These are phyloP conservation scores for Digitonthophagus gazella DNA, from an alignment of 2,888 invertebrate species.

Conservation along the genomic window DNA sequence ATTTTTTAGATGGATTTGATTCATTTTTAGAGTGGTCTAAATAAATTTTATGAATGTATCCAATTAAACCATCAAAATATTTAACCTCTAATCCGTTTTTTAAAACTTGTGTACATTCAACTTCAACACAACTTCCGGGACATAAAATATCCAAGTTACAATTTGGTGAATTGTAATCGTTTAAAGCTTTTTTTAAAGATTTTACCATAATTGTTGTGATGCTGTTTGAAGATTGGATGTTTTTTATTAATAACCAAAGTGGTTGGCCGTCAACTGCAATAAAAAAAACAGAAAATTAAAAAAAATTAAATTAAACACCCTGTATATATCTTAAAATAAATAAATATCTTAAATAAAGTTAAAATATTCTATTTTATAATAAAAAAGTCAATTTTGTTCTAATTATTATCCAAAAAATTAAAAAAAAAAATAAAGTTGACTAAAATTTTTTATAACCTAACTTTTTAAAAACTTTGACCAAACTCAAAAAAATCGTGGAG, in stretches of 20 bases:
- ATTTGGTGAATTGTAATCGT: constrained; percentile 37
- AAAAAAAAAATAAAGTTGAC: no score
- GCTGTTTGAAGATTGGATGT: constrained; percentile 49
- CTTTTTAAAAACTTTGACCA: no score
- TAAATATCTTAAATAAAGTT: no score
- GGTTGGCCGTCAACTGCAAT: constrained; percentile 59
- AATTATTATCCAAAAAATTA: no score
- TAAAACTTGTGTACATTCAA: constrained; percentile 57
- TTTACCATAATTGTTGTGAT: constrained; percentile 56
- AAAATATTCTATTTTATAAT: no score
- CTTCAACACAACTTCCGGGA: constrained; percentile 58
- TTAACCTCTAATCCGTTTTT: constrained; percentile 58
- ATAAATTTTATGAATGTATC: constrained; percentile 58
- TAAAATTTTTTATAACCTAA: no score
- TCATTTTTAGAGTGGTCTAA: constrained; percentile 46
- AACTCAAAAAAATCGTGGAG: no score
- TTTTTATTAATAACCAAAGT: constrained; percentile 59
- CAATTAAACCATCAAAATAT: constrained; percentile 52
- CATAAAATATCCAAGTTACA: constrained; percentile 43
- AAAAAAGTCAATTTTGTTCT: no score
- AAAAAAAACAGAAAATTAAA: constrained; percentile 25
- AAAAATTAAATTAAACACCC: constrained; percentile 17
- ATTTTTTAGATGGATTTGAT: no score
- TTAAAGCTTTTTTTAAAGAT: constrained; percentile 46
- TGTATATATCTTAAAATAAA: constrained; percentile 14